Conservation (phyloP, 2,888 invertebrate genomes). For the Plagodis pulveraria region DNA sequence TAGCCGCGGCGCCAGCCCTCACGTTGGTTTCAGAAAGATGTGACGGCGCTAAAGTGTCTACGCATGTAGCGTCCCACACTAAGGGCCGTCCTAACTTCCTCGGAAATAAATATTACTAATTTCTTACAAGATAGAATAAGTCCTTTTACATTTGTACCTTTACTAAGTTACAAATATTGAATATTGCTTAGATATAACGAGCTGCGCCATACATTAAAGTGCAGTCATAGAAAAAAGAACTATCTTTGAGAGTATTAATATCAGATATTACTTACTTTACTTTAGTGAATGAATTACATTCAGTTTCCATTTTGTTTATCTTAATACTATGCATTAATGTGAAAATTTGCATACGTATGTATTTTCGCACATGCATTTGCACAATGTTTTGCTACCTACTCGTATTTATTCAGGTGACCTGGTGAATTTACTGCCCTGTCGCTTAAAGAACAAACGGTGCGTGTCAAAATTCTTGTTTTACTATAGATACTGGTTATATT, state of each 20-base stretch:
- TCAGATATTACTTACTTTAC: neutral
- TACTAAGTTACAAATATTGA: too few species aligned
- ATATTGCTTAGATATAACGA: too few species aligned
- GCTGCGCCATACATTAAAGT: conserved; percentile 6
- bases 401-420: conserved; percentile 1
- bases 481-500: conserved; percentile 4
- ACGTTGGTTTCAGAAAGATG: too few species aligned
- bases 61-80: too few species aligned
- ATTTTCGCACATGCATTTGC: too few species aligned
- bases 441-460: neutral
- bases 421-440: neutral
- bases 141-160: too few species aligned
- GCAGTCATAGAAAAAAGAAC: conserved; percentile 3
- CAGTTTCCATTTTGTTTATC: conserved; percentile 23
- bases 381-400: neutral
- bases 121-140: too few species aligned
- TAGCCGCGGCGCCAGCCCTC: too few species aligned
- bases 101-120: too few species aligned
- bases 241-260: neutral
- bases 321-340: conserved; percentile 31
- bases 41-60: too few species aligned
- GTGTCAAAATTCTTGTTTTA: conserved; percentile 3
- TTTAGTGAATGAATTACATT: neutral
- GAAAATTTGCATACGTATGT: conserved; percentile 32
- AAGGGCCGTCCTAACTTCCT: too few species aligned